Conservation (phyloP, 2,888 invertebrate genomes). For the Trissolcus brochymenae region DNA sequence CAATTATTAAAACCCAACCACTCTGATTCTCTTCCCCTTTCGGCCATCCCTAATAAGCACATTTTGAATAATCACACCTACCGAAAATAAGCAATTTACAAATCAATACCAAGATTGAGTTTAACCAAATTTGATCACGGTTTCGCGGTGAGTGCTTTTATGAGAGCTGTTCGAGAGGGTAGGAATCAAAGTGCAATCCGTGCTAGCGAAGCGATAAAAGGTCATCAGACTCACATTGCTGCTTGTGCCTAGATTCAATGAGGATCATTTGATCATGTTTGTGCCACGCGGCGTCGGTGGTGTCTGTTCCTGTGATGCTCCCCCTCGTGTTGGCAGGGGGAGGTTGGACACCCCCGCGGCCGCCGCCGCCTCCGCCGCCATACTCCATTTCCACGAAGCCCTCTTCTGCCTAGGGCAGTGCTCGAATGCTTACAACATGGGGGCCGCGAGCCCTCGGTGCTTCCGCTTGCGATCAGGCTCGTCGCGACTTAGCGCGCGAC, state of each 20-base stretch:
- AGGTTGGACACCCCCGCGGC: constrained; percentile 73
- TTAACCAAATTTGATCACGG: no score
- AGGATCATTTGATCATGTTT: constrained; percentile 76
- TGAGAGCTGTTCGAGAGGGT: no score
- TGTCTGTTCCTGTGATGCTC: constrained; percentile 73
- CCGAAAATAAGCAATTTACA: no score
- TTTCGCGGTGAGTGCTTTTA: no score
- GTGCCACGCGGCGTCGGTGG: constrained; percentile 75
- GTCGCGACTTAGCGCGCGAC: constrained; percentile 48
- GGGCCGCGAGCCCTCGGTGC: constrained; percentile 62
- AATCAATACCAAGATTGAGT: no score
- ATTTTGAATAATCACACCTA: no score
- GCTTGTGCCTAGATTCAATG: constrained; percentile 75
- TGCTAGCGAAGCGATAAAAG: no score
- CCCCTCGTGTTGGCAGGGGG: constrained; percentile 71
- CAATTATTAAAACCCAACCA: no score
- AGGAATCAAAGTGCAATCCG: no score
- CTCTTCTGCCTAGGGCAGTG: constrained; percentile 67
- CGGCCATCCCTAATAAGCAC: no score
- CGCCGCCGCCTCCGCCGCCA: constrained; percentile 69
- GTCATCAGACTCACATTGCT: constrained; percentile 70
- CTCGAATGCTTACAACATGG: constrained; percentile 74
- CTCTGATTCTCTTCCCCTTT: no score
- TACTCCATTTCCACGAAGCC: constrained; percentile 75
- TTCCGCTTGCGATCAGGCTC: constrained; percentile 35